phyloP scores from a whole-genome alignment of 2,113 vertebrate genomes.

The Lates calcarifer region DNA sequence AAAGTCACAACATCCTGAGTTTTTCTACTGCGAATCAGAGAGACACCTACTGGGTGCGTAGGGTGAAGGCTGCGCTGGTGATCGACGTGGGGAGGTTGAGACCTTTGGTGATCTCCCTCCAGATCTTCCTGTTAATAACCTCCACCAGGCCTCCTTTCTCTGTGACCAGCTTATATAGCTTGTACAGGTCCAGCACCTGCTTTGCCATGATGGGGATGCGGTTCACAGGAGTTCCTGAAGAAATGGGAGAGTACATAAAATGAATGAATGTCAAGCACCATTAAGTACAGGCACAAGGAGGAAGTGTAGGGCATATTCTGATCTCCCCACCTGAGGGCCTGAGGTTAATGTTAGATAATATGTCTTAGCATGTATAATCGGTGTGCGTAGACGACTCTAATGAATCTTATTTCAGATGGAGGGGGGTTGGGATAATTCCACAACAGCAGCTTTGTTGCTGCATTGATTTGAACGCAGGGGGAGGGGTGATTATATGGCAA shows the following conservation, averaged over 20 bases:
- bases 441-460: slow-evolving; percentile 48
- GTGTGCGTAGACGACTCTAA: slow-evolving; percentile 53
- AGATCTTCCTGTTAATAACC: slow-evolving; percentile 99
- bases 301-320: background rate
- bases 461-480: slow-evolving; percentile 61
- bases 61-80: slow-evolving; percentile 97
- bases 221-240: slow-evolving; percentile 95
- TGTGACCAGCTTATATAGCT: slow-evolving; percentile 96
- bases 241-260: slow-evolving; percentile 18
- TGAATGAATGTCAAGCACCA: too few species aligned
- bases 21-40: background rate
- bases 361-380: slow-evolving; percentile 66
- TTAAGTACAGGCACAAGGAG: background rate
- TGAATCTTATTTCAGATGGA: slow-evolving; percentile 69
- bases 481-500: slow-evolving; percentile 42
- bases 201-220: slow-evolving; percentile 99
- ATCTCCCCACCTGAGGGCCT: slow-evolving; percentile 4
- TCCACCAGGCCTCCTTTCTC: slow-evolving; percentile 98
- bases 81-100: slow-evolving; percentile 98
- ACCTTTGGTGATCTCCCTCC: slow-evolving; percentile 98
- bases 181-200: slow-evolving; percentile 96
- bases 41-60: slow-evolving; percentile 92
- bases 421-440: slow-evolving; percentile 68
- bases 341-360: slow-evolving; percentile 43
- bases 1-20: too few species aligned